These are phyloP conservation scores for Lepidiolamprologus cunningtoni DNA, from an alignment of 2,113 vertebrate species.

Conservation along the genomic window DNA sequence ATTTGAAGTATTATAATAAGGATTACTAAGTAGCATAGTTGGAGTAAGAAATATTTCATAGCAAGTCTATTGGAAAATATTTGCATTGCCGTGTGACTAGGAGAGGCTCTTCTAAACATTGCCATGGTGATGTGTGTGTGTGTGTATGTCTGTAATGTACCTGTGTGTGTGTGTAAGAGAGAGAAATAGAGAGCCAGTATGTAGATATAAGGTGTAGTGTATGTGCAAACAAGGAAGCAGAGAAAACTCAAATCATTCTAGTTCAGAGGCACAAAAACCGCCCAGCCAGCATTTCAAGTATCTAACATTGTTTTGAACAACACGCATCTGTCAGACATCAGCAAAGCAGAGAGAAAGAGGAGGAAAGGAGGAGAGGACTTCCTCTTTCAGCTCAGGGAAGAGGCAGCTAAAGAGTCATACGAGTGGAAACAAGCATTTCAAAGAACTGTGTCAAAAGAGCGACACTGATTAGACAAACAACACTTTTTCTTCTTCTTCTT, in stretches of 20 bases:
- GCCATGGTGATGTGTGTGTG: background rate
- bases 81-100: conserved; percentile 68
- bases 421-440: conserved; percentile 51
- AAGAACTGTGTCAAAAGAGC: conserved; percentile 34
- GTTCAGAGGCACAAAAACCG: conserved; percentile 59
- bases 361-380: background rate
- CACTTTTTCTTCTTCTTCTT: background rate
- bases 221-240: conserved; percentile 61
- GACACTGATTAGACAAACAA: conserved; percentile 16
- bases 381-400: background rate
- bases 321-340: conserved; percentile 54
- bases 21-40: conserved; percentile 73
- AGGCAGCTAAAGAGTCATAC: conserved; percentile 34
- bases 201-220: conserved; percentile 42
- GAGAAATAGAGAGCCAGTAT: background rate
- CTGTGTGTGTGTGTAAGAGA: background rate
- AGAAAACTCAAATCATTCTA: conserved; percentile 53
- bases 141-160: background rate
- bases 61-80: conserved; percentile 66
- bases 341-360: conserved; percentile 45
- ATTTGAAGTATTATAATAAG: conserved; percentile 70
- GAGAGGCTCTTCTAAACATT: conserved; percentile 54
- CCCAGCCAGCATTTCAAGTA: conserved; percentile 65
- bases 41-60: conserved; percentile 68
- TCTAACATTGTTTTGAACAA: conserved; percentile 59